Base-by-base conservation (phyloP, 2,888 invertebrate species). In the Drosophila lacicola region DNA sequence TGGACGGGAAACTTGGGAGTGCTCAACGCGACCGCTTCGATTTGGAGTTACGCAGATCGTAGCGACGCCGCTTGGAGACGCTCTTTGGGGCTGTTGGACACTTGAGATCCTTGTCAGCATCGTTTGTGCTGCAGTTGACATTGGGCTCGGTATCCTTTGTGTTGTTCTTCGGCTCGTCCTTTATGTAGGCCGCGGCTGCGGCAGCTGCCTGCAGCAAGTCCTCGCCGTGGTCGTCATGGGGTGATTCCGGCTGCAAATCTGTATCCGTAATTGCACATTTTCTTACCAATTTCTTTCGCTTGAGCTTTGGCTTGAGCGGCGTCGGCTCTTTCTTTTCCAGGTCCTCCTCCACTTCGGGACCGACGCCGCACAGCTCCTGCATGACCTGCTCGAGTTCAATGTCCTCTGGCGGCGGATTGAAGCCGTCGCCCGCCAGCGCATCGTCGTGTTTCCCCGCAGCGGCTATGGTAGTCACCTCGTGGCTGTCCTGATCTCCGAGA, bases 31-130 rank as follows among this genome's bases (percentile, higher is more conserved):
- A 8, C n/a, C 47, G 55, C 33, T 60, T 74, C 17, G 56, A 9
- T 13, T 73, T 82, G 11, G 70, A 41, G 25, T 68, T 76, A 37
- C 82, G 80, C 14, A 82, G 61, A 51, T 84, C 61, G 45, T 84
- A 82, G 39, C 82, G 82, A 33, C 80, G 50, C 0, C 58, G 55
- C 14, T 75, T 84, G 34, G 29, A 17, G 0, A 37, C 58, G 3
- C 3, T 19, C 11, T 46, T 49, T 0, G 42, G 6, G 0, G 21
- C 36, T 1, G 55, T 29, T 6, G 46, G 53, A 11, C 41, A 42
- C 14, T 74, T 64, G 0, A 19, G 41, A 5, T 61, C 58, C 42
- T 60, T 53, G 13, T 55, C 66, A 0, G 36, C 4, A 4, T 55
- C 55, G 14, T 4, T 36, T 9, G 29, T 41, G 29, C 29, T 17